Base-by-base conservation (phyloP, 1,140 invertebrate species). In the Drosophila kohkoa region DNA sequence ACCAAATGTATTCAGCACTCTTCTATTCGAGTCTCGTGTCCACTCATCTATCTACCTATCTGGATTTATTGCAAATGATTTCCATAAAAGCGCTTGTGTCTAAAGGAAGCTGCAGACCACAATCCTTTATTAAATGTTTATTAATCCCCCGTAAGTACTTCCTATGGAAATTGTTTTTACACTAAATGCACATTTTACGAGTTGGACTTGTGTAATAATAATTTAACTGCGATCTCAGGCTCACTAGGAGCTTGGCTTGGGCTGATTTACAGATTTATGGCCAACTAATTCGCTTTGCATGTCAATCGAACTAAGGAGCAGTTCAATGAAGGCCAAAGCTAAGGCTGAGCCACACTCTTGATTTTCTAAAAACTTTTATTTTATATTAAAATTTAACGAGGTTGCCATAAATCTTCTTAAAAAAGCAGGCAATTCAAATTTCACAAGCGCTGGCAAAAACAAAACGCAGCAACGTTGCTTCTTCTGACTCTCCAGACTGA, bases 341-440 rank as follows among this genome's bases (percentile, higher is more conserved):
- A 28, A 5, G 20, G 46, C 49, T 45, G 25, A 15, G 35, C 13
- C 25, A 13, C 25, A 49, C 57, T 45, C 74, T 81, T 65, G 52
- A 55, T 57, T 41, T 57, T 57, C 54, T 57, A 57, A 20, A 57
- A 41, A 87, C 68, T 85, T 91, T 90, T 91, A 90, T 91, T 82
- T 80, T 79, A 91, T 91, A 91, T 91, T 88, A 91, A 90, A 88
- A 91, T 91, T 91, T 91, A 91, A 91, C 88, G 88, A 91, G 81
- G 41, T 81, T 82, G 82, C 88, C 88, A 91, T 91, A 91, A 91
- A 91, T 91, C 88, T 91, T 91, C 51, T 75, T 75, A 81, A 79
- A 88, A 91, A 91, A 88, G 76, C 88, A 91, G 83, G 81, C 88
- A 91, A 88, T 90, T 91, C 88, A 91, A 91, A 91, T 83, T 79